Conservation (phyloP, 2,797 vertebrate species). For the Staurois parvus region DNA sequence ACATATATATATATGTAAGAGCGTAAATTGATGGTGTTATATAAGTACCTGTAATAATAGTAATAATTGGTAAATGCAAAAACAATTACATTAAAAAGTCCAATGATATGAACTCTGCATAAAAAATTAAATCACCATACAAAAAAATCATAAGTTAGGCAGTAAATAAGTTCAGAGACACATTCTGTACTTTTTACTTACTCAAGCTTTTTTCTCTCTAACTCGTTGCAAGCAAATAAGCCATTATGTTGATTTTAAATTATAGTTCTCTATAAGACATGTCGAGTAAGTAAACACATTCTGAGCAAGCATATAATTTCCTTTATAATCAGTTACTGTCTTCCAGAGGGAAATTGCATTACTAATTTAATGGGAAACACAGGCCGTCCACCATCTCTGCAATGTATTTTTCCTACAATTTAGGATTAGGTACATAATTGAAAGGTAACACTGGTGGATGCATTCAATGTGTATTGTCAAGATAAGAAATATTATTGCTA, state of each 20-base stretch:
- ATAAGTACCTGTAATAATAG: too few species aligned
- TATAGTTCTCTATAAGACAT: slow-evolving; percentile 54
- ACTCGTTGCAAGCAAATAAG: slow-evolving; percentile 41
- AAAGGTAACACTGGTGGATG: slow-evolving; percentile 46
- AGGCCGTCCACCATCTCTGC: slow-evolving; percentile 49
- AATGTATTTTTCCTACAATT: slow-evolving; percentile 57
- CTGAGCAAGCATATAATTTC: slow-evolving; percentile 51
- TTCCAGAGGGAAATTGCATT: slow-evolving; percentile 59
- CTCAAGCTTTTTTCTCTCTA: slow-evolving; percentile 28
- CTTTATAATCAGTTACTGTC: slow-evolving; percentile 61
- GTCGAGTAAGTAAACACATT: slow-evolving; percentile 49
- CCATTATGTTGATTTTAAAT: slow-evolving; percentile 58
- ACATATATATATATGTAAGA: too few species aligned
- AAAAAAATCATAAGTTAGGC: not conserved
- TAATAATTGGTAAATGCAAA: too few species aligned
- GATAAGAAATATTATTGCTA: slow-evolving; percentile 61
- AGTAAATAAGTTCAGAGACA: slow-evolving; percentile 41
- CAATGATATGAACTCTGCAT: too few species aligned
- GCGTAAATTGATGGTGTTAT: too few species aligned
- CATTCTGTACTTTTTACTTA: slow-evolving; percentile 43
- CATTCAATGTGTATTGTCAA: slow-evolving; percentile 59
- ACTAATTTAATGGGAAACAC: slow-evolving; percentile 61
- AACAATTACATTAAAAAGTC: too few species aligned
- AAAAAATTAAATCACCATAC: not conserved
- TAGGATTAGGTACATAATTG: slow-evolving; percentile 62